These are phyloP conservation scores for Drosophila tristis DNA, from an alignment of 1,140 invertebrate genomes.

Conservation along the genomic window DNA sequence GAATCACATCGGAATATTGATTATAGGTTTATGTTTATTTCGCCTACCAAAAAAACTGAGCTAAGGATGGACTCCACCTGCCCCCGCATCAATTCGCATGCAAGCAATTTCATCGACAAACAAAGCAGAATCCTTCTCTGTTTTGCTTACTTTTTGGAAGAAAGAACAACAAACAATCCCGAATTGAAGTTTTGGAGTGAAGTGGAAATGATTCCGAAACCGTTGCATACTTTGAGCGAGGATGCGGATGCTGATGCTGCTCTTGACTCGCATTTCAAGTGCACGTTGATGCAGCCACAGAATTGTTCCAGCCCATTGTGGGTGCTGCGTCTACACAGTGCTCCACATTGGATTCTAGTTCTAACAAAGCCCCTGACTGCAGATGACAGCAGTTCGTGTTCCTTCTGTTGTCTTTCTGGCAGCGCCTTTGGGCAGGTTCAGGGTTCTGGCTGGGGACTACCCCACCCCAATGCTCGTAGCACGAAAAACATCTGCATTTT, in stretches of 20 bases:
- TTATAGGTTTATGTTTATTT: no score
- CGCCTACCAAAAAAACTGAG: no score
- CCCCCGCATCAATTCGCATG: constrained; percentile 34
- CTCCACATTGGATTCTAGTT: constrained; percentile 29
- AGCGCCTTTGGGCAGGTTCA: constrained; percentile 8
- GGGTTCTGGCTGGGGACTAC: not conserved
- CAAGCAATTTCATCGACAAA: constrained; percentile 69
- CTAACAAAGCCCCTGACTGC: constrained; percentile 69
- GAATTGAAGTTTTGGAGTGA: constrained; percentile 37
- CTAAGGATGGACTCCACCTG: not conserved
- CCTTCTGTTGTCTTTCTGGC: constrained; percentile 25
- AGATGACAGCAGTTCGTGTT: constrained; percentile 65
- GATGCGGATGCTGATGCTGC: constrained; percentile 35
- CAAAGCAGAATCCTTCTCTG: constrained; percentile 41
- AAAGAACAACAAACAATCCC: constrained; percentile 35
- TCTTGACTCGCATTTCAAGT: constrained; percentile 80
- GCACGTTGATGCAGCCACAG: constrained; percentile 46
- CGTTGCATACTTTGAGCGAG: constrained; percentile 32
- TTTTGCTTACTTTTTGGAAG: constrained; percentile 43
- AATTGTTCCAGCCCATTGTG: constrained; percentile 44
- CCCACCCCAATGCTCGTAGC: not conserved
- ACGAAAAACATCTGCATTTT: constrained; percentile 42
- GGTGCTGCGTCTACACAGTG: constrained; percentile 31
- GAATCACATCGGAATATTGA: no score
- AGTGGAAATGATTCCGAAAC: constrained; percentile 10